Conservation (phyloP, 2,888 invertebrate species). For the Aspidiotus destructor region DNA sequence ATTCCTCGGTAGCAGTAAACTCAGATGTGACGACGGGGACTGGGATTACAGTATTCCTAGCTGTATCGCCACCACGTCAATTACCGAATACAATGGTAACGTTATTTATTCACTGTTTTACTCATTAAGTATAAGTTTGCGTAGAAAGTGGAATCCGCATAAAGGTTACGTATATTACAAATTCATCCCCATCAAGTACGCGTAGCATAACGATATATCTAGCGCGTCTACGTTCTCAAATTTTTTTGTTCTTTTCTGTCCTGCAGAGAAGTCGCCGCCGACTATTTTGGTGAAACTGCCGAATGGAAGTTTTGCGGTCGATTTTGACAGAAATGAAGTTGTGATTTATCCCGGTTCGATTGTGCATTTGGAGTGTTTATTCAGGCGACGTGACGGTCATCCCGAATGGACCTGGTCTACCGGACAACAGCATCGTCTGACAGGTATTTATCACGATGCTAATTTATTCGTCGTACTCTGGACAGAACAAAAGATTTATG, state of each 20-base stretch:
- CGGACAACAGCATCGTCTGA: slow-evolving; percentile 38
- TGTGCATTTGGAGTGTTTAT: slow-evolving; percentile 71
- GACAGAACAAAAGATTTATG: not conserved
- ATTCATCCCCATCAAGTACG: not conserved
- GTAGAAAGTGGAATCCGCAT: no score
- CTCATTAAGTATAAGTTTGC: no score
- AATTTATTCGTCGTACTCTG: not conserved
- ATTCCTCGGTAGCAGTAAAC: slow-evolving; percentile 63
- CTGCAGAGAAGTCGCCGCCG: slow-evolving; percentile 68
- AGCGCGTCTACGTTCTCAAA: not conserved
- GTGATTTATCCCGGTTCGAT: slow-evolving; percentile 72
- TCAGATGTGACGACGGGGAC: slow-evolving; percentile 70
- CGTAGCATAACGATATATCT: not conserved
- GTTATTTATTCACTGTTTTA: not conserved
- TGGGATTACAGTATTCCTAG: slow-evolving; percentile 71
- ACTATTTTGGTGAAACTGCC: slow-evolving; percentile 66
- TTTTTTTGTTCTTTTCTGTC: slow-evolving; percentile 18
- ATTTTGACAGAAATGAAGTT: slow-evolving; percentile 60
- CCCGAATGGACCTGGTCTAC: slow-evolving; percentile 87
- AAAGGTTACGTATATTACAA: no score
- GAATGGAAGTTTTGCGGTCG: slow-evolving; percentile 69
- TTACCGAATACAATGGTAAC: slow-evolving; percentile 75
- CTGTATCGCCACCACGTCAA: slow-evolving; percentile 73
- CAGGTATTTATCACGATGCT: slow-evolving; percentile 36
- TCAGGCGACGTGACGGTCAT: slow-evolving; percentile 62